Conservation (phyloP, 2,888 invertebrate species). For the Oligia fasciuncula region DNA sequence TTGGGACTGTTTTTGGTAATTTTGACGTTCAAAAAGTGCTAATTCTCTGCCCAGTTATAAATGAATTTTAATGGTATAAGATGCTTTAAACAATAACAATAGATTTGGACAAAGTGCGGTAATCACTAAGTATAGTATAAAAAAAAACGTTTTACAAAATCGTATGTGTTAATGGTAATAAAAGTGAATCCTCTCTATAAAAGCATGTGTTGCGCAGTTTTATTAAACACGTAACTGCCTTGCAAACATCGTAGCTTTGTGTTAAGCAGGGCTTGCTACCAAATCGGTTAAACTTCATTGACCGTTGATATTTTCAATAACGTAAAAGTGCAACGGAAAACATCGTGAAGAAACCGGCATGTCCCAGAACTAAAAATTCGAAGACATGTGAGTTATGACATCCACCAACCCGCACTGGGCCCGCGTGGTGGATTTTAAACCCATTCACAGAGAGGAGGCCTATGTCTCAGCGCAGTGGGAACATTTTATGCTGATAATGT, state of each 20-base stretch:
- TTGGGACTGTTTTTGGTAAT: neutral
- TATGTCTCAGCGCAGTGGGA: neutral
- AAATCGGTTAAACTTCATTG: constrained; percentile 44
- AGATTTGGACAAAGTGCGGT: neutral
- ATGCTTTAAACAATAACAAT: neutral
- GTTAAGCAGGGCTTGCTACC: constrained; percentile 43
- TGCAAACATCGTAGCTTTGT: constrained; percentile 42
- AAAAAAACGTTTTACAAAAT: neutral
- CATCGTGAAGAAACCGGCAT: too few relatives aligned
- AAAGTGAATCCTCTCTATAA: neutral
- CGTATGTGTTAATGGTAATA: neutral
- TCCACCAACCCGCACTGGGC: neutral
- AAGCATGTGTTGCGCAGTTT: constrained; percentile 46
- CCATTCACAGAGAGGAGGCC: neutral
- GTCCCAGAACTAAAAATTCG: neutral
- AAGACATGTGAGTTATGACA: neutral
- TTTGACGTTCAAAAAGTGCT: neutral
- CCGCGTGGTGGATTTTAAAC: too few relatives aligned
- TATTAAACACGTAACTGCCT: constrained; percentile 41
- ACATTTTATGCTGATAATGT: neutral
- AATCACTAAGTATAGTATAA: neutral
- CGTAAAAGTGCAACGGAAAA: neutral
- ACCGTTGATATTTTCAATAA: constrained; percentile 28
- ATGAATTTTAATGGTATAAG: neutral
- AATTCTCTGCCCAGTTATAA: neutral